Base-by-base conservation (phyloP, 1,140 invertebrate genomes). In the Pseudomyrmex cubaensis region DNA sequence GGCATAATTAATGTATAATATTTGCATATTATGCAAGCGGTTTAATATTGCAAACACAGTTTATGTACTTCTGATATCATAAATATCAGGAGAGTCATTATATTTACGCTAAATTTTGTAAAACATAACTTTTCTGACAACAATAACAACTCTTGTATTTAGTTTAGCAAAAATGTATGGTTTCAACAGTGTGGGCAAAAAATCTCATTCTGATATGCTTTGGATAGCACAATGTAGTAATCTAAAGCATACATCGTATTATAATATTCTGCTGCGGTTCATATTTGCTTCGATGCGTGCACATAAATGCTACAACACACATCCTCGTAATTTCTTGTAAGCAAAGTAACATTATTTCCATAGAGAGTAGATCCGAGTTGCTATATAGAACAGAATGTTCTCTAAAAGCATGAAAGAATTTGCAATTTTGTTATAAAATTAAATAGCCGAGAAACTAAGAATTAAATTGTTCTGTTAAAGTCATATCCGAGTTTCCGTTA, bases 391-490 rank as follows among this genome's bases (percentile, higher is more conserved):
- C 5, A 74, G 13, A 63, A 10, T 66, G 13, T 69, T 5, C 10
- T 46, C 4, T 5, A n/a, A 17, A 56, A 69, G 12, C n/a, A 48
- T 9, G 17, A 46, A 74, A 7, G 2, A 57, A 22, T 73, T 61
- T 15, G n/a, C n/a, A 76, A 54, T 52, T 46, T 56, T 78, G 9
- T n/a, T 67, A 25, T 13, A 69, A 78, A 67, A 69, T 76, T 64
- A 56, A 69, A 20, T 12, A 57, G 17, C 25, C 67, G 13, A 5
- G 12, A 12, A 48, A 35, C 44, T 44, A 17, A 35, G 15, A 44
- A 64, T 66, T 64, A 52, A 76, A 76, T 12, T 35, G 35, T 54
- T 52, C 0, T 17, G 2, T 3, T 17, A 4, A 56, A 67, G 56
- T 46, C 66, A 20, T 46, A 17, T 56, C 35, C 25, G 13, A 64